A percentile compares a stretch with the other conserved stretches of the same genome.
phyloP scores from a whole-genome alignment of 1,140 invertebrate species.

The Hypsibius dujardini region DNA sequence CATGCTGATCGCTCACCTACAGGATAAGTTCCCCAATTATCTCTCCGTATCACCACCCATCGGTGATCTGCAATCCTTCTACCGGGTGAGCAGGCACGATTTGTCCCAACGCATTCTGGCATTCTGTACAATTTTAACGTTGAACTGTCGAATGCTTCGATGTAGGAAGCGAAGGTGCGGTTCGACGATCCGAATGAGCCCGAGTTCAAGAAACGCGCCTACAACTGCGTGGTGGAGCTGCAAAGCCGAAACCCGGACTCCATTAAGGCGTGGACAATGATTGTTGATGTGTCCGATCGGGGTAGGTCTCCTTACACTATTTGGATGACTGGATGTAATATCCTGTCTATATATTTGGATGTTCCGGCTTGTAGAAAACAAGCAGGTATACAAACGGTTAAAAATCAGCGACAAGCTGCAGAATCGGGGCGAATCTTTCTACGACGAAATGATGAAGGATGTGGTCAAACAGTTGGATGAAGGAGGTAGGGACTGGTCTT shows the following conservation, averaged over 20 bases:
- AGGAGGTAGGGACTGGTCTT: constrained; percentile 34
- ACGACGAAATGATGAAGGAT: constrained; percentile 72
- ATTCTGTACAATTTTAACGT: too few species aligned
- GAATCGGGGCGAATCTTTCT: constrained; percentile 91
- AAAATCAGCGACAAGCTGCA: constrained; percentile 40
- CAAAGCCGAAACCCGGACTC: constrained; percentile 68
- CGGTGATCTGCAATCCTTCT: constrained; percentile 68
- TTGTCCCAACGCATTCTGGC: neutral
- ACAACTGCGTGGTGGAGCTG: constrained; percentile 76
- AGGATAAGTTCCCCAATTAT: constrained; percentile 79
- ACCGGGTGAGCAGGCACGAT: constrained; percentile 37
- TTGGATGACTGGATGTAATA: too few species aligned
- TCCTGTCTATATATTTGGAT: too few species aligned
- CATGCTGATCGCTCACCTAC: constrained; percentile 90
- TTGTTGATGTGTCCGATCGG: constrained; percentile 80
- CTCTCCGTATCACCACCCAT: constrained; percentile 64
- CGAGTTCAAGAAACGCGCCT: constrained; percentile 86
- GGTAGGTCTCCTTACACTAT: constrained; percentile 33
- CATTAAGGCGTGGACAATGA: constrained; percentile 76
- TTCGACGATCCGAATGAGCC: constrained; percentile 67
- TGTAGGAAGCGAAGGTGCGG: constrained; percentile 67
- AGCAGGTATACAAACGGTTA: constrained; percentile 39
- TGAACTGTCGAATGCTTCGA: too few species aligned
- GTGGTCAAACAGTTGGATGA: constrained; percentile 61
- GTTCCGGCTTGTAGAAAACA: constrained; percentile 20